Conservation (phyloP, 2,888 invertebrate species). For the Bugula neritina region DNA sequence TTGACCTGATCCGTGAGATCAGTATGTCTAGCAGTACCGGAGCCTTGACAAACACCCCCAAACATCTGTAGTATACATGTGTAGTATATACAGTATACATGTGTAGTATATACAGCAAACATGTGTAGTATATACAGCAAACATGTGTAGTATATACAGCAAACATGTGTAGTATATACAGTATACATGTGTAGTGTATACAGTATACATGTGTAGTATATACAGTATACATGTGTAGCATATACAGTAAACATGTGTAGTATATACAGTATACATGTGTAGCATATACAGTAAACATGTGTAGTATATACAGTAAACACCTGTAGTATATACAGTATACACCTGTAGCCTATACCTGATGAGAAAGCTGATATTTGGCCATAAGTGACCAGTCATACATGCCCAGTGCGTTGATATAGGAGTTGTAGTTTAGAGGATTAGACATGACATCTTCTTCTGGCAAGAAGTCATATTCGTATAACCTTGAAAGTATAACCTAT, state of each 20-base stretch:
- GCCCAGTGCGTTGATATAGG: slow-evolving; percentile 45
- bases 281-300: slow-evolving; percentile 54
- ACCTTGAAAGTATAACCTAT: no score
- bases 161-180: not conserved
- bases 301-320: not conserved
- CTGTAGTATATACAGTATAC: not conserved
- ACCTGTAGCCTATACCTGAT: slow-evolving; percentile 37
- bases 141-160: not conserved
- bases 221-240: not conserved
- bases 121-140: slow-evolving; percentile 34
- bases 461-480: slow-evolving; percentile 63
- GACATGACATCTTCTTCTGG: slow-evolving; percentile 57
- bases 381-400: slow-evolving; percentile 52
- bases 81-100: not conserved
- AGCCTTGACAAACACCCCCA: slow-evolving; percentile 53
- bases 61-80: slow-evolving; percentile 54
- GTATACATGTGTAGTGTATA: slow-evolving; percentile 29
- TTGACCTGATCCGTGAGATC: slow-evolving; percentile 42
- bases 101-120: not conserved
- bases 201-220: slow-evolving; percentile 29
- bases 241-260: no score
- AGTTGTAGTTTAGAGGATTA: slow-evolving; percentile 47
- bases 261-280: no score
- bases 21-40: slow-evolving; percentile 57
- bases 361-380: slow-evolving; percentile 46